Percentiles rank a stretch among this genome's conserved stretches.
These are phyloP conservation scores for Sisyra terminalis DNA, from an alignment of 2,888 invertebrate species.

Conservation along the genomic window DNA sequence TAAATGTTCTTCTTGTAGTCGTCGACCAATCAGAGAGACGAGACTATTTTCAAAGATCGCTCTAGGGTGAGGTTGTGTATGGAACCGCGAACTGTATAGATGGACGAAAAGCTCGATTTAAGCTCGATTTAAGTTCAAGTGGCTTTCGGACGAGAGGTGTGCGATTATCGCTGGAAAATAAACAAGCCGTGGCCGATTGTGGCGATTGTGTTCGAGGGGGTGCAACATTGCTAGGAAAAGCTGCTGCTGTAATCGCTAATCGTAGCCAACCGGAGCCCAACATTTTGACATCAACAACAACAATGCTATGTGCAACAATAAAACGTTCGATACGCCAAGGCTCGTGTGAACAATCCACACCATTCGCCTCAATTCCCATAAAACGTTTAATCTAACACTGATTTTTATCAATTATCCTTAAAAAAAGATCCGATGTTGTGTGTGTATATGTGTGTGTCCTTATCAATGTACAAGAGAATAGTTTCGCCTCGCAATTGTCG, in stretches of 20 bases:
- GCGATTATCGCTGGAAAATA: not conserved
- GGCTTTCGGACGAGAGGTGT: not conserved
- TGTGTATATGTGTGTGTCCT: too few relatives aligned
- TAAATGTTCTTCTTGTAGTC: slow-evolving; percentile 34
- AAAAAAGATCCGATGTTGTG: too few relatives aligned
- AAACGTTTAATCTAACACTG: too few relatives aligned
- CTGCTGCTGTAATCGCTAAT: too few relatives aligned
- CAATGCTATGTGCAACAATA: too few relatives aligned
- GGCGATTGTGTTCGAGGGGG: not conserved
- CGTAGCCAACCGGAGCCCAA: too few relatives aligned
- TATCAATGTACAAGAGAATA: too few relatives aligned
- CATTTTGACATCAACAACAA: too few relatives aligned
- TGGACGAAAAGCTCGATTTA: not conserved
- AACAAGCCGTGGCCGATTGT: not conserved
- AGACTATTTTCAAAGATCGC: slow-evolving; percentile 30
- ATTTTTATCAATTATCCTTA: too few relatives aligned
- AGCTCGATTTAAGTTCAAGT: not conserved
- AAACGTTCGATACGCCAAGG: too few relatives aligned
- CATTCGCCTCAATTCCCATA: too few relatives aligned
- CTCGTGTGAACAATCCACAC: too few relatives aligned
- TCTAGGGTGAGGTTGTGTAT: slow-evolving; percentile 30
- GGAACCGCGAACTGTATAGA: slow-evolving; percentile 12
- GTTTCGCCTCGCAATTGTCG: not conserved
- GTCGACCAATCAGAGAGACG: slow-evolving; percentile 30
- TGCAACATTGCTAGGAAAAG: not conserved